These are phyloP conservation scores for Pygoscelis antarcticus DNA, from an alignment of 2,113 vertebrate genomes.

Conservation along the genomic window DNA sequence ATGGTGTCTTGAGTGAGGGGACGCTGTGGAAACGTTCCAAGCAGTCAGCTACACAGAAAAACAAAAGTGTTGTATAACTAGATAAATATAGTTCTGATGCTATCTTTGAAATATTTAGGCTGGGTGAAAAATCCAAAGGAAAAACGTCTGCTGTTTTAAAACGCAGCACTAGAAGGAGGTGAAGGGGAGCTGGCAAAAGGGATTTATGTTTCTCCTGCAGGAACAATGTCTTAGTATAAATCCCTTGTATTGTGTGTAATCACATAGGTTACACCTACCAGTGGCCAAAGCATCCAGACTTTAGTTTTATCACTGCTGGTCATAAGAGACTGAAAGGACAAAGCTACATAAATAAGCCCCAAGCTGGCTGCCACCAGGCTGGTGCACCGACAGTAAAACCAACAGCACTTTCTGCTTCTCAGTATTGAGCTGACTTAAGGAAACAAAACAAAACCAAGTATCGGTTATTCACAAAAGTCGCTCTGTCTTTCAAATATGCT, in stretches of 20 bases:
- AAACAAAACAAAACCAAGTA: slow-evolving; percentile 32
- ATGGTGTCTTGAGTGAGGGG: not conserved
- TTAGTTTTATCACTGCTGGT: slow-evolving; percentile 33
- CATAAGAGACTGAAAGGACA: not conserved
- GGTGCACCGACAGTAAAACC: not conserved
- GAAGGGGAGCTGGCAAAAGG: not conserved
- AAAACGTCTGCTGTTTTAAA: slow-evolving; percentile 12
- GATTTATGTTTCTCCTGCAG: slow-evolving; percentile 24
- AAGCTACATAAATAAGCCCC: not conserved
- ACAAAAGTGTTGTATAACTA: not conserved
- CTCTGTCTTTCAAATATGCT: slow-evolving; percentile 24
- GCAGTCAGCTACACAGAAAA: not conserved
- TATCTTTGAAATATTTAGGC: slow-evolving; percentile 61
- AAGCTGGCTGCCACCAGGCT: not conserved
- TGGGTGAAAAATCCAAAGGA: slow-evolving; percentile 8
- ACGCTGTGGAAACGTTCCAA: not conserved
- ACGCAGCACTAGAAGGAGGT: not conserved
- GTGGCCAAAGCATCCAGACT: slow-evolving; percentile 39
- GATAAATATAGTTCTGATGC: slow-evolving; percentile 37
- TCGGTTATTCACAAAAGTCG: slow-evolving; percentile 25
- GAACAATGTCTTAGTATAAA: slow-evolving; percentile 9
- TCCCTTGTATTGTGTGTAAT: slow-evolving; percentile 10
- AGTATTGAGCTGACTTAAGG: not conserved
- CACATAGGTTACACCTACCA: slow-evolving; percentile 45
- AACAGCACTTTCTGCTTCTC: slow-evolving; percentile 2